These are phyloP conservation scores for Taxidea taxus DNA, from an alignment of 2,113 vertebrate species.

Conservation along the genomic window DNA sequence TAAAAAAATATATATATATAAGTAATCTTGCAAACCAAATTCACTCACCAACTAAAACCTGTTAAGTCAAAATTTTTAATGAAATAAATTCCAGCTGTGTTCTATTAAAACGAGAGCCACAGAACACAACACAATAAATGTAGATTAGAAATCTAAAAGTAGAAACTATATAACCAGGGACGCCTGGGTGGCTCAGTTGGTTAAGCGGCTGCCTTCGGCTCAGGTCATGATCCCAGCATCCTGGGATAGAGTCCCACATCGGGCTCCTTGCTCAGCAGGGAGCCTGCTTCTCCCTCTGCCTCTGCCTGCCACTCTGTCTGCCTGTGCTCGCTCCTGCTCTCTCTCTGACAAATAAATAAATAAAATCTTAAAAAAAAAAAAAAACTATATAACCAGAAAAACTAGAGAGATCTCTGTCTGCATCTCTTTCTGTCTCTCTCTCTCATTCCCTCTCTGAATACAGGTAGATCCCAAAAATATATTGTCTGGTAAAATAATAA, in stretches of 20 bases:
- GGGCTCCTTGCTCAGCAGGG: no score
- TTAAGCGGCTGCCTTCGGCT: no score
- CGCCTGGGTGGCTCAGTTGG: no score
- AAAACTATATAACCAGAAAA: neutral
- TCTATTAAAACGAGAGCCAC: neutral
- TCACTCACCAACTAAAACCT: neutral
- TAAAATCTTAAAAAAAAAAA: no score
- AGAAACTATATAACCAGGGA: neutral
- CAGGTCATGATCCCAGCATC: no score
- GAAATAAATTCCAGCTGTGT: neutral
- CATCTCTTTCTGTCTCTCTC: neutral
- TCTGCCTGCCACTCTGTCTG: no score
- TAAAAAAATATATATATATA: neutral
- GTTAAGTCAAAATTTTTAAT: neutral
- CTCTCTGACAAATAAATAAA: no score
- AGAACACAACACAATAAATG: neutral
- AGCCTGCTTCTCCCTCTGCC: no score
- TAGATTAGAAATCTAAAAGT: neutral
- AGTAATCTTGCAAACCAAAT: neutral
- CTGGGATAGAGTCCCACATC: no score
- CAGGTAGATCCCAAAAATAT: neutral
- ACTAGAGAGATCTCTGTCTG: neutral
- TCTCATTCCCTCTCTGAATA: neutral
- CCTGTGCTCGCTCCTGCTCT: no score
- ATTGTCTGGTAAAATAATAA: neutral